Conservation (phyloP, 2,797 vertebrate genomes). For the Takifugu ocellatus region DNA sequence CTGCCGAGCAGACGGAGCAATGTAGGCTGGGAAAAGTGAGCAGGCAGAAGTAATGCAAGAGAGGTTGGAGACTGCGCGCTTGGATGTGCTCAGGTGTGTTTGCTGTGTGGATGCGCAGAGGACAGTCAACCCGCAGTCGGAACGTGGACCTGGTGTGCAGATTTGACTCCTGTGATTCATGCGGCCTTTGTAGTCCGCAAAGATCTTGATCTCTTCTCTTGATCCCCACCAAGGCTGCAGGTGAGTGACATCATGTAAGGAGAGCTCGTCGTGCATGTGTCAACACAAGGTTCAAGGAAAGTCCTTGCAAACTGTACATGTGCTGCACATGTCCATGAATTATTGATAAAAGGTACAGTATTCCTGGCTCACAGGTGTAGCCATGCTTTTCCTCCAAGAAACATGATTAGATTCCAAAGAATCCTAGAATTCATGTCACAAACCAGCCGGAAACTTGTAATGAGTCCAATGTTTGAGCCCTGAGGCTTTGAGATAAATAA, state of each 20-base stretch:
- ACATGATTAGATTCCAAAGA: neutral
- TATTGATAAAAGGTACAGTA: slow-evolving; percentile 38
- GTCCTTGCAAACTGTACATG: neutral
- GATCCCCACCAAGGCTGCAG: slow-evolving; percentile 34
- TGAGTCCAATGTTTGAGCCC: neutral
- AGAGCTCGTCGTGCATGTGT: neutral
- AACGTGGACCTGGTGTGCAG: slow-evolving; percentile 17
- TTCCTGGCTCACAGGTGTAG: slow-evolving; percentile 8
- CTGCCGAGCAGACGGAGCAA: slow-evolving; percentile 27
- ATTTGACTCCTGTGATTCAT: slow-evolving; percentile 35
- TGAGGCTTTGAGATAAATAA: neutral
- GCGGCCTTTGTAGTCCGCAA: slow-evolving; percentile 31
- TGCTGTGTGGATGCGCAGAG: slow-evolving; percentile 15
- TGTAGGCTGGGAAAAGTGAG: slow-evolving; percentile 11
- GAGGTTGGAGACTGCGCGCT: slow-evolving; percentile 19
- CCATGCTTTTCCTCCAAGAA: neutral
- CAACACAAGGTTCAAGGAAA: neutral
- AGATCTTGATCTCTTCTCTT: slow-evolving; percentile 22
- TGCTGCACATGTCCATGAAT: slow-evolving; percentile 49
- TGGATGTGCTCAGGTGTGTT: slow-evolving; percentile 45
- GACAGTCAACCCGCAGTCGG: slow-evolving; percentile 17
- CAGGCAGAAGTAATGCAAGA: slow-evolving; percentile 27
- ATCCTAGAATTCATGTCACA: neutral
- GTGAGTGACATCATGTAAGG: slow-evolving; percentile 42
- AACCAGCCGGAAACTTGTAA: neutral